Conservation (phyloP, 2,888 invertebrate species). For the Horisme vitalbata region DNA sequence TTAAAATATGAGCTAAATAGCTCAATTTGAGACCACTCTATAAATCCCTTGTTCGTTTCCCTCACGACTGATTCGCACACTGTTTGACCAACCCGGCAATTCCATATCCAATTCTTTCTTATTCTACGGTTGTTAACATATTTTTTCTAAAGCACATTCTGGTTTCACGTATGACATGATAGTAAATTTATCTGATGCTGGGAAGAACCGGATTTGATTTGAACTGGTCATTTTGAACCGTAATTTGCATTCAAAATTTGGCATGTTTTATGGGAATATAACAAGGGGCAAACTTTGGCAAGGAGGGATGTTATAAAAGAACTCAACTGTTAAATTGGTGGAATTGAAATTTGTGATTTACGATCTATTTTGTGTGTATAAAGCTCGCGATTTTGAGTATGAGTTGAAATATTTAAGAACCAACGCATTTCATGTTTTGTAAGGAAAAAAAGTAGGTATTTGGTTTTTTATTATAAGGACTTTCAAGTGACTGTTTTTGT, state of each 20-base stretch:
- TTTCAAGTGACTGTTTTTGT: too few species aligned
- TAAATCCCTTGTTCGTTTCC: too few species aligned
- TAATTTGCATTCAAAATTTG: conserved; percentile 22
- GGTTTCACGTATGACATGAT: conserved; percentile 35
- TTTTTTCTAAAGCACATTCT: conserved; percentile 8
- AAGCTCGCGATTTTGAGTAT: too few species aligned
- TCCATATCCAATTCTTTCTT: conserved; percentile 31
- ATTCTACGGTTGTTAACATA: conserved; percentile 11
- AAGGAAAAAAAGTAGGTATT: too few species aligned
- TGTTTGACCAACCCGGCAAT: conserved; percentile 2
- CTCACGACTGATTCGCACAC: background rate
- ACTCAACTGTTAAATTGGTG: conserved; percentile 13
- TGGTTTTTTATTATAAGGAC: too few species aligned
- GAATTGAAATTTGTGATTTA: background rate
- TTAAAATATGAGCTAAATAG: too few species aligned
- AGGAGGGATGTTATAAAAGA: background rate
- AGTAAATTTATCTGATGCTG: conserved; percentile 21
- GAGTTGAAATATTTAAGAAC: too few species aligned
- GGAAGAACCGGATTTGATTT: conserved; percentile 7
- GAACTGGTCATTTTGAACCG: conserved; percentile 20
- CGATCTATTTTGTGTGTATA: background rate
- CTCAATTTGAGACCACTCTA: too few species aligned
- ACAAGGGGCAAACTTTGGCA: conserved; percentile 12
- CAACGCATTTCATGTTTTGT: too few species aligned
- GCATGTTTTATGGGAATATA: conserved; percentile 22